Conservation (phyloP, 1,140 invertebrate species). For the Penaeus chinensis region DNA sequence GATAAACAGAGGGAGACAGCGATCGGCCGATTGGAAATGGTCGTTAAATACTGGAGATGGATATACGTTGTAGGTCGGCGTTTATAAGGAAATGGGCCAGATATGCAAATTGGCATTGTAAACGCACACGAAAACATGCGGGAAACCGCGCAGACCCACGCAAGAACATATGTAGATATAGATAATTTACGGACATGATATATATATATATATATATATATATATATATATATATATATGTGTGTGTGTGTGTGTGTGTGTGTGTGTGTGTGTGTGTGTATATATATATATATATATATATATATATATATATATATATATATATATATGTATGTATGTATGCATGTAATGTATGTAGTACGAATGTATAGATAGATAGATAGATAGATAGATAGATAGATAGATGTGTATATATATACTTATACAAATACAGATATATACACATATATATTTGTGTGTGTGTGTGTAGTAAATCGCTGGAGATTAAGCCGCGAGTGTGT, state of each 20-base stretch:
- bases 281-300: constrained; percentile 7
- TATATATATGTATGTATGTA: neutral
- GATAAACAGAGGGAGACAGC: too few relatives aligned
- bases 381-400: neutral
- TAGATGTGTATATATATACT: constrained; percentile 4
- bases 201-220: neutral
- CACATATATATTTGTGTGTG: neutral
- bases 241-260: neutral
- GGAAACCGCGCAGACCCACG: too few relatives aligned
- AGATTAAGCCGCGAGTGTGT: neutral
- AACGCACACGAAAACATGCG: too few relatives aligned
- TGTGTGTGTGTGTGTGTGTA: neutral
- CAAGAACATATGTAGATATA: too few relatives aligned
- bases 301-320: neutral
- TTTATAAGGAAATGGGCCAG: too few relatives aligned
- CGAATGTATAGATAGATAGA: neutral
- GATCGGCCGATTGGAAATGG: too few relatives aligned
- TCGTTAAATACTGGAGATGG: too few relatives aligned
- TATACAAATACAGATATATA: constrained; percentile 12
- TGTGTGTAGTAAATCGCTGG: neutral
- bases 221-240: neutral
- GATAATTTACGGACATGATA: neutral
- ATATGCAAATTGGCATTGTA: too few relatives aligned
- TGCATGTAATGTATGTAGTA: neutral
- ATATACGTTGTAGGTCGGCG: too few relatives aligned